Evolutionary conservation across 2,797 vertebrate species (phyloP), one percentile per base, ranked within the genome.

Genomic region (Todus mexicanus): DNA sequence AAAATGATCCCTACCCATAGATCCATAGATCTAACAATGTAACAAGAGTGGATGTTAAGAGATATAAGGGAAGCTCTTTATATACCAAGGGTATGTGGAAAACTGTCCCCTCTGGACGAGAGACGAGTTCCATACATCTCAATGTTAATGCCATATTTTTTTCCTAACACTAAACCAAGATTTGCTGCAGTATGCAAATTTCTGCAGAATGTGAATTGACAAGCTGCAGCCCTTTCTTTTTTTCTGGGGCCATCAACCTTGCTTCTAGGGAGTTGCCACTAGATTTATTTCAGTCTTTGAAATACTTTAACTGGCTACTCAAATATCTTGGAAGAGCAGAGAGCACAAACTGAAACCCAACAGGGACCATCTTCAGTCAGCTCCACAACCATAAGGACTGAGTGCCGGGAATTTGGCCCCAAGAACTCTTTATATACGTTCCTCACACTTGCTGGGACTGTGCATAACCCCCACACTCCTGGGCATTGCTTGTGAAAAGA

Each of bases 151-250:
- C 4, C 21, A 23, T 23, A 75, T 92, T 77, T 92, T 76, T 70
- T 61, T 53, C 19, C 50, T 66, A n/a, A 72, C 63, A 88, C 27
- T 63, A 84, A 89, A 74, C 56, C 50, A 60, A 65, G 53, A 66
- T 45, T 43, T 91, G 87, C 94, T 70, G 83, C 92, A 95, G 71
- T 90, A 95, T 96, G 93, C 78, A 95, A 96, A 96, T 96, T 89
- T 64, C 90, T 95, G 92, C 94, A 96, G 89, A 95, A 83, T 57
- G n/a, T 43, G 40, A 93, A 82, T 19, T 65, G 89, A 73, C 70
- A 89, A 76, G 37, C n/a, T 63, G 63, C 77, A 83, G 73, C 26
- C 75, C 29, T 70, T 60, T n/a, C n/a, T n/a, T 65, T 48, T 23
- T 60, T 11, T 27, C 17, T 50, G 56, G 2, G 14, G 48, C 45